Evolutionary conservation across 2,113 vertebrate genomes (phyloP).

Genomic region (Sylvietta virens): DNA sequence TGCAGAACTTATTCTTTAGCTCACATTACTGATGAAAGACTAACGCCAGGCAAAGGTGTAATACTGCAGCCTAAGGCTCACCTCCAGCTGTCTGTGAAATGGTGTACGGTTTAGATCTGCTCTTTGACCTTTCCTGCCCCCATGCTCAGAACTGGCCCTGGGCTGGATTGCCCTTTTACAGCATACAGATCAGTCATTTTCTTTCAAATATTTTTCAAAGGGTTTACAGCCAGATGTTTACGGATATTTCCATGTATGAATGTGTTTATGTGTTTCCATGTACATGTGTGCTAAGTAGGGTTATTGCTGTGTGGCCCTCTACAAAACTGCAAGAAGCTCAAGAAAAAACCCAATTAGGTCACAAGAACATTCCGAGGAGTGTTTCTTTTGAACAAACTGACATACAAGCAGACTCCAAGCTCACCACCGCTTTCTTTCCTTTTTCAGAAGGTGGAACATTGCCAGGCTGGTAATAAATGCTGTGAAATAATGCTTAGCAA

Average conservation of each 20-base stretch:
- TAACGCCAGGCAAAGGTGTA: background rate
- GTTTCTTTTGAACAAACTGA: background rate
- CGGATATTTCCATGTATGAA: background rate
- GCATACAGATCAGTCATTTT: background rate
- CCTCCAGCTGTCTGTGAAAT: background rate
- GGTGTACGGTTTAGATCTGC: background rate
- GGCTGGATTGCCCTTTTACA: background rate
- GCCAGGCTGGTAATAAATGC: conserved; percentile 52
- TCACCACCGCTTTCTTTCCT: conserved; percentile 49
- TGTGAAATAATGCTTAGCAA: conserved; percentile 37
- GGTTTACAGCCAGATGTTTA: background rate
- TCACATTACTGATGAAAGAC: background rate
- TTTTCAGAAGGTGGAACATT: conserved; percentile 42
- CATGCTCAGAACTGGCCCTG: background rate
- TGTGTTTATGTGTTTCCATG: no score
- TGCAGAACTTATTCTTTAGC: background rate
- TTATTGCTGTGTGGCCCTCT: background rate
- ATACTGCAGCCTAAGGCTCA: background rate
- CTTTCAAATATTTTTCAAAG: background rate
- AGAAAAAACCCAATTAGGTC: background rate
- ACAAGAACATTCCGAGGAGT: background rate
- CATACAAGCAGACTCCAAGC: background rate
- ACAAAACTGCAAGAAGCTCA: background rate
- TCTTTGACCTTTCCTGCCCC: background rate
- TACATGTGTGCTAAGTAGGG: background rate